A percentile compares a stretch with the other conserved stretches of the same genome.
Evolutionary conservation across 2,113 vertebrate species (phyloP).

Genomic region (Anhinga anhinga): DNA sequence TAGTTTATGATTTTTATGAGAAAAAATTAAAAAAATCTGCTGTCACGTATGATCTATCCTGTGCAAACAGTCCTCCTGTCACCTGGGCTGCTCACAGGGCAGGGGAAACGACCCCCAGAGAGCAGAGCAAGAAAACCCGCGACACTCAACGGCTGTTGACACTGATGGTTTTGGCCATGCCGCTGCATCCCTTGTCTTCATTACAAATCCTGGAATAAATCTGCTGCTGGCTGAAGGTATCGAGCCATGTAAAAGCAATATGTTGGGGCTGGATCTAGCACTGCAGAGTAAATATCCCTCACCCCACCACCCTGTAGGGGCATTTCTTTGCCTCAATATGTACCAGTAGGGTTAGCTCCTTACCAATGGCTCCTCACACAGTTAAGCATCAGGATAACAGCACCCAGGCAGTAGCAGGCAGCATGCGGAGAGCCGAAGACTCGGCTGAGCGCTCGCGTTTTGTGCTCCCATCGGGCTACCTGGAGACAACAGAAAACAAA

Average conservation of each 20-base stretch:
- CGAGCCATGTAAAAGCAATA: background rate
- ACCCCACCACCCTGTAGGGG: rapidly evolving
- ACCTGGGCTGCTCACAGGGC: background rate
- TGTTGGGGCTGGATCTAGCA: background rate
- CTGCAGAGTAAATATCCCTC: background rate
- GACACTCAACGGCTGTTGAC: background rate
- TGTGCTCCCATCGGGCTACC: slow-evolving; percentile 93
- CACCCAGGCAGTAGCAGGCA: slow-evolving; percentile 86
- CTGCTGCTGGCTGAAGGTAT: background rate
- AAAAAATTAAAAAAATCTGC: background rate
- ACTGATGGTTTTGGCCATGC: background rate
- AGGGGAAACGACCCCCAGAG: background rate
- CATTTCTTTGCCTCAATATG: rapidly evolving
- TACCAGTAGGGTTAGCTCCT: background rate
- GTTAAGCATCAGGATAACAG: slow-evolving; percentile 84
- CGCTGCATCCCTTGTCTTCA: background rate
- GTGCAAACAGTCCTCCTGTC: background rate
- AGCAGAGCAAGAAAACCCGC: background rate
- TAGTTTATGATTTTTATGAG: background rate
- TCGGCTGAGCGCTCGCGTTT: slow-evolving; percentile 76
- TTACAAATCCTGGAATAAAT: background rate
- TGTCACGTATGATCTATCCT: background rate
- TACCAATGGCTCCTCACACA: slow-evolving; percentile 89
- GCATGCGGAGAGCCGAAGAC: slow-evolving; percentile 78
- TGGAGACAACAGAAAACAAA: slow-evolving; percentile 47